Conservation (phyloP, 2,113 vertebrate genomes). For the Alexandromys fortis region DNA sequence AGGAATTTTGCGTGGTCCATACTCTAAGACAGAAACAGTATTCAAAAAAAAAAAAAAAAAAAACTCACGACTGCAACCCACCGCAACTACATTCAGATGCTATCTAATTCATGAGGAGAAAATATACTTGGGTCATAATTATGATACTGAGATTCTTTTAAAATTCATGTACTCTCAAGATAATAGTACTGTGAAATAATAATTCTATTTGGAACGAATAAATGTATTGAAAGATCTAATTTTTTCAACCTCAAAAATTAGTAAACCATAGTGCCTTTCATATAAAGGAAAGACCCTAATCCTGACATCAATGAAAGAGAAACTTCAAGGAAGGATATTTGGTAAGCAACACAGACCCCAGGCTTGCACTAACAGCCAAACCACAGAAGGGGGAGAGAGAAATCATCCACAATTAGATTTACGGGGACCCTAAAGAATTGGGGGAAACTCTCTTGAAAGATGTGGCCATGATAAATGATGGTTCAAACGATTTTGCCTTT, state of each 20-base stretch:
- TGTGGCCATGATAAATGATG: background rate
- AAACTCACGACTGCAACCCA: background rate
- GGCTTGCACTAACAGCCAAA: background rate
- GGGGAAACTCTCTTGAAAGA: background rate
- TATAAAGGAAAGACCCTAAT: background rate
- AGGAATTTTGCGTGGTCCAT: background rate
- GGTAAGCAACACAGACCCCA: background rate
- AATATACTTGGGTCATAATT: background rate
- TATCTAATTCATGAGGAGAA: background rate
- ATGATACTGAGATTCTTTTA: background rate
- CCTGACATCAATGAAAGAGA: background rate
- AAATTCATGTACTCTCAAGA: background rate
- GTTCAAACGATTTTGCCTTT: constrained; percentile 13
- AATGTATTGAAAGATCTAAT: background rate
- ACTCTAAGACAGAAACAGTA: constrained; percentile 6
- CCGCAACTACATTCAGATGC: background rate
- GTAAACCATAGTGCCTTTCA: background rate
- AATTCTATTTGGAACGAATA: constrained; percentile 2
- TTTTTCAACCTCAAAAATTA: constrained; percentile 30
- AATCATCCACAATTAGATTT: background rate
- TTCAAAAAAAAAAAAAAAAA: background rate
- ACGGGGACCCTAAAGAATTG: background rate
- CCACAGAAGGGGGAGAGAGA: background rate
- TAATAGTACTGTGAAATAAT: background rate
- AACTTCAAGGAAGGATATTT: background rate